Conservation (phyloP, 2,888 invertebrate genomes). For the Melikaiella ostensackeni region DNA sequence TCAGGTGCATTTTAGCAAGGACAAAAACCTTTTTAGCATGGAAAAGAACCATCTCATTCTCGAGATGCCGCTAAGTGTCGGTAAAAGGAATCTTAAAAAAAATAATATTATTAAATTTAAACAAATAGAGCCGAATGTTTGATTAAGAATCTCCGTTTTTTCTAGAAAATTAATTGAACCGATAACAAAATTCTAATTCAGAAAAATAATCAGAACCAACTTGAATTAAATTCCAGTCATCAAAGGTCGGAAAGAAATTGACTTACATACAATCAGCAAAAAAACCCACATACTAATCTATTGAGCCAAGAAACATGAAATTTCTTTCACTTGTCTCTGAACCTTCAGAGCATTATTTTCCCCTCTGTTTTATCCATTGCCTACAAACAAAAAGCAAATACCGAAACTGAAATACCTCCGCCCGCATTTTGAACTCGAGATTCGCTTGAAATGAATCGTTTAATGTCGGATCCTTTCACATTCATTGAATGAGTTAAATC, state of each 20-base stretch:
- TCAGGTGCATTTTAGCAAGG: no score
- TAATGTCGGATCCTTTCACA: background rate
- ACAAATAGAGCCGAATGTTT: background rate
- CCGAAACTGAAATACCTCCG: slow-evolving; percentile 20
- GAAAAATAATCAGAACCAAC: slow-evolving; percentile 13
- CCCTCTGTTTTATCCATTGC: slow-evolving; percentile 35
- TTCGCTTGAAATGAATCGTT: background rate
- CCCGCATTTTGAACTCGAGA: slow-evolving; percentile 12
- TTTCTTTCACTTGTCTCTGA: slow-evolving; percentile 35
- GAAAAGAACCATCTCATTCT: no score
- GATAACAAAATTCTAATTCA: background rate
- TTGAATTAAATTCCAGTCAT: slow-evolving; percentile 8
- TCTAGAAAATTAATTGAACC: background rate
- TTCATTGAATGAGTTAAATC: slow-evolving; percentile 24
- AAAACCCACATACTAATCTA: slow-evolving; percentile 12
- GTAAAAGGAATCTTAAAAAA: no score
- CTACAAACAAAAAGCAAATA: slow-evolving; percentile 34
- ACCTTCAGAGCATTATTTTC: slow-evolving; percentile 15
- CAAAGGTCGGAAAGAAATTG: slow-evolving; percentile 6
- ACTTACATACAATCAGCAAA: background rate
- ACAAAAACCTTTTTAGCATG: no score
- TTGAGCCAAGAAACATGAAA: slow-evolving; percentile 8
- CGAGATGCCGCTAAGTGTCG: no score
- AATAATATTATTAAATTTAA: background rate
- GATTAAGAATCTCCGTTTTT: background rate